Conservation (phyloP, 92 coral and sea anemone species). For the Phenganax subtilis region DNA sequence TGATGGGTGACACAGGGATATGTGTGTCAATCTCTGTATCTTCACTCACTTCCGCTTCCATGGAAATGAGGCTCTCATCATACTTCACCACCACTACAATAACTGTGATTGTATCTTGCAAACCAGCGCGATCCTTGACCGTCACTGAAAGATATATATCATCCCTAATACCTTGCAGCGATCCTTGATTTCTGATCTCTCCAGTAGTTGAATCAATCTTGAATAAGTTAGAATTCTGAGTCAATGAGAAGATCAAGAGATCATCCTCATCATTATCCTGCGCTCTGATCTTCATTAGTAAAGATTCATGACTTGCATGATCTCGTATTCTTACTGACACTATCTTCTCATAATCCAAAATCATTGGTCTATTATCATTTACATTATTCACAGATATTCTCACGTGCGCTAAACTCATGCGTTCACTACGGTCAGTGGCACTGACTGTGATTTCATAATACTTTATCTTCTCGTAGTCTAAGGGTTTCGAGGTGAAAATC, state of each 20-base stretch:
- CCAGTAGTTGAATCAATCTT: slow-evolving; percentile 48
- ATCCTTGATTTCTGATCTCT: slow-evolving; percentile 46
- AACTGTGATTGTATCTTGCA: slow-evolving; percentile 50
- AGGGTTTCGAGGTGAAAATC: slow-evolving; percentile 55
- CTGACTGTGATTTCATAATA: slow-evolving; percentile 63
- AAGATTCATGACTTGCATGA: slow-evolving; percentile 56
- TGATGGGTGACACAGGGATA: slow-evolving; percentile 44
- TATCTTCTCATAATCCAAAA: slow-evolving; percentile 40
- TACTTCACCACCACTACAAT: slow-evolving; percentile 73
- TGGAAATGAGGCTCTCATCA: slow-evolving; percentile 49
- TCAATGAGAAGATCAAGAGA: slow-evolving; percentile 55
- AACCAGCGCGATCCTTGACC: slow-evolving; percentile 66
- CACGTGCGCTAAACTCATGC: slow-evolving; percentile 61
- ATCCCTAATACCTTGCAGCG: slow-evolving; percentile 46
- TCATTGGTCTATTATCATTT: slow-evolving; percentile 74
- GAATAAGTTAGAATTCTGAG: slow-evolving; percentile 53
- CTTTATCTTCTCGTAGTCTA: slow-evolving; percentile 68
- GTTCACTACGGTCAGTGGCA: slow-evolving; percentile 74
- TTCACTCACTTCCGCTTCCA: slow-evolving; percentile 55
- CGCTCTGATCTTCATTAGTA: slow-evolving; percentile 58
- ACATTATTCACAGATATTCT: slow-evolving; percentile 60
- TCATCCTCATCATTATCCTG: slow-evolving; percentile 68
- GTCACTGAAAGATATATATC: slow-evolving; percentile 60
- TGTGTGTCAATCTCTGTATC: slow-evolving; percentile 41
- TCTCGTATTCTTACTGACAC: slow-evolving; percentile 58